Conservation (phyloP, 1,140 invertebrate species). For the Drosophila ananassae region DNA sequence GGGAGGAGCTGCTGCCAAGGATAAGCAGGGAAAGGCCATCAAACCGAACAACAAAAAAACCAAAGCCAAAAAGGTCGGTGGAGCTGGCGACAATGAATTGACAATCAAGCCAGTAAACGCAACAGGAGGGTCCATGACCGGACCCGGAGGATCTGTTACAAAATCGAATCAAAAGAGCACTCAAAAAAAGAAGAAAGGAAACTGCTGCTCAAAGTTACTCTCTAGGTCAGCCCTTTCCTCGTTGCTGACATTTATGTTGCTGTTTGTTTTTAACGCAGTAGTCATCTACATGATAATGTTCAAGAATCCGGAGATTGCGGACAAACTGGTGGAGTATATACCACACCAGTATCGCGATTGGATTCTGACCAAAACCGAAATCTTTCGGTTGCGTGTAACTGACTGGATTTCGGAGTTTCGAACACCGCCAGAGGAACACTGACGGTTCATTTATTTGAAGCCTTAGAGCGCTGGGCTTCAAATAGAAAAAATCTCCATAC, state of each 20-base stretch:
- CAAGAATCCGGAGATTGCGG: constrained; percentile 80
- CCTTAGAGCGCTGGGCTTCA: constrained; percentile 75
- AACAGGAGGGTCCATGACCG: constrained; percentile 7
- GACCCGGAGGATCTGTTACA: constrained; percentile 2
- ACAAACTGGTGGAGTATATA: constrained; percentile 76
- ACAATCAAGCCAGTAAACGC: constrained; percentile 64
- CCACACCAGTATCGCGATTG: constrained; percentile 81
- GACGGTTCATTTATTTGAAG: constrained; percentile 84
- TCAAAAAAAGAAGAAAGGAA: constrained; percentile 59
- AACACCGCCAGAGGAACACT: constrained; percentile 80
- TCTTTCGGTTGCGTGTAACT: constrained; percentile 76
- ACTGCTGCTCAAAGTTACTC: constrained; percentile 35
- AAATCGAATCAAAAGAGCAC: constrained; percentile 66
- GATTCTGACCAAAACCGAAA: constrained; percentile 79
- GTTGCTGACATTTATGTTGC: constrained; percentile 67
- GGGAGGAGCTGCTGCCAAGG: not conserved
- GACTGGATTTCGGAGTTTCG: constrained; percentile 81
- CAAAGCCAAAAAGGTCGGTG: constrained; percentile 62
- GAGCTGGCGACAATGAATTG: constrained; percentile 56
- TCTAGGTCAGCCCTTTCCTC: constrained; percentile 70
- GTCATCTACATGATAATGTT: constrained; percentile 81
- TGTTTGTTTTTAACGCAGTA: constrained; percentile 70
- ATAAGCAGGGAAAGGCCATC: constrained; percentile 39
- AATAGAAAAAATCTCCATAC: constrained; percentile 42
- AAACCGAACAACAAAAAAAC: constrained; percentile 66